Evolutionary conservation across 2,888 invertebrate genomes (phyloP), one percentile per base, ranked within the genome.

Genomic region (Trypoxylon attenuatum): DNA sequence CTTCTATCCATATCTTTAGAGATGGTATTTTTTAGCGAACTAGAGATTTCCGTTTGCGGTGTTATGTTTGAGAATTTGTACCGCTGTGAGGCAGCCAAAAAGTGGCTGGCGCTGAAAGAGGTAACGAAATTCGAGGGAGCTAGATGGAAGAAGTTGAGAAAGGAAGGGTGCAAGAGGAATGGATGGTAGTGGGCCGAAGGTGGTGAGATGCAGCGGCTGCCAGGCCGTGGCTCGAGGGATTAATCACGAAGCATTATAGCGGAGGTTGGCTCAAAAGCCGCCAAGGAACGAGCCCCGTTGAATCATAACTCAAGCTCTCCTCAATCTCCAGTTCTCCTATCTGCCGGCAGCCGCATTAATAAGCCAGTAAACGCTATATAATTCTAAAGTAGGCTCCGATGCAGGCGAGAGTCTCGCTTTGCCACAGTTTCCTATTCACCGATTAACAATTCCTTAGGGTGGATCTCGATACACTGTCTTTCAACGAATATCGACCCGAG

Each of bases 181-280:
- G 45, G 43, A 50, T 18, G 49, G 52, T 47, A 43, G 67, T 51
- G 60, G 62, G 66, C 45, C 51, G 69, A 75, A 76, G 77, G 76
- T 71, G 69, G 74, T 62, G 72, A 71, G 76, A 74, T 71, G 74
- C 72, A 70, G 70, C 69, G 73, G 68, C 73, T 67, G 71, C 64
- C 69, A 68, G 56, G 67, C 66, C 75, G 66, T 76, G 75, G 75
- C 83, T 79, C 77, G 71, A 74, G 80, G 84, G 84, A 84, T 84
- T 84, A 84, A 84, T 84, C 83, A 84, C 82, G 76, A 76, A 75
- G 81, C 80, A 84, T 83, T 84, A 83, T 81, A 77, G 80, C 79
- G 77, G 72, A 76, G n/a, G 77, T 73, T 71, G 75, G 73, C 76
- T 83, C 83, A 82, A 83, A 84, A 82, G 82, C 81, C 72, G 73